Base-by-base conservation (phyloP, 2,888 invertebrate species). In the Xanthia togata region DNA sequence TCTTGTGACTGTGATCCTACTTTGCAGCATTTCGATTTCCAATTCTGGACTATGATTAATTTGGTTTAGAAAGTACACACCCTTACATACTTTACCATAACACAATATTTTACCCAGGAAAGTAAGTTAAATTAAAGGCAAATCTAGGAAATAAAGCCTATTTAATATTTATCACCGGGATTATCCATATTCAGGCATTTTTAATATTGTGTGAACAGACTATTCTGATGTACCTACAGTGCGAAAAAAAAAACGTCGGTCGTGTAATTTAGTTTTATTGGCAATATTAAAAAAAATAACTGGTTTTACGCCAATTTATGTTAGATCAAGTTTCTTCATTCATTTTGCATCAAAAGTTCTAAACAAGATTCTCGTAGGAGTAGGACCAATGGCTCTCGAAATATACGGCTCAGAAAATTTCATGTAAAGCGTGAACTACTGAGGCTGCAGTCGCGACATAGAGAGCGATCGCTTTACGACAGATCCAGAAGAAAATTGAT, bases 61-160 rank as follows among this genome's bases (percentile, higher is more conserved):
- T 81, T 73, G 73, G 82, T 81, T 6, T 64, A 64, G 73, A 68
- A 64, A 62, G 38, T 72, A 69, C 14, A 65, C 38, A 26, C 1
- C 38, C 53, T 53, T 23, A 41, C 50, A 12, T 64, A 64, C 47
- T 62, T 53, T 67, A 65, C 41, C 41, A 59, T 57, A 55, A 47
- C n/a, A 59, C 59, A 20, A 67, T 53, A 50, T 35, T 67, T 50
- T 17, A 17, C 35, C 50, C 23, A 50, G 9, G 35, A 35, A 67
- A 67, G 23, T 50, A 67, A 50, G 12, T 23, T 31, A 47, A 20
- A 26, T 20, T 44, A 44, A 47, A 65, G 4, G 6, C 20, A 65
- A 65, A 47, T 65, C 8, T 65, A 12, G 12, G 23, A 65, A 47
- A 47, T 47, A 31, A 31, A 23, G 14, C 47, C 6, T 65, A 47